These are phyloP conservation scores for Phalanger gymnotis DNA, from an alignment of 2,797 vertebrate genomes.

Conservation along the genomic window DNA sequence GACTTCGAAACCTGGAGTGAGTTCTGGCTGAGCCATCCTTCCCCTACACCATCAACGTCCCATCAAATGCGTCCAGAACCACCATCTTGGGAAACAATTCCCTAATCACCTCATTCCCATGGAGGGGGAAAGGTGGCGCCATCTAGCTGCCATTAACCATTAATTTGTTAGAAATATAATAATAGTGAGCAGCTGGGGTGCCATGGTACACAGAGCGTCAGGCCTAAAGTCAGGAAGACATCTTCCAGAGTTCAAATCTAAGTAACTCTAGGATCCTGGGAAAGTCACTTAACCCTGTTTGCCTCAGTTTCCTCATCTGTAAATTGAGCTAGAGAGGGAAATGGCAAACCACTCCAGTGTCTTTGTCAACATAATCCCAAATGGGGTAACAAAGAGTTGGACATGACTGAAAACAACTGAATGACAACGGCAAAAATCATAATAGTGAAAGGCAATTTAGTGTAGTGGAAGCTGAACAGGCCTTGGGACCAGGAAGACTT, in stretches of 20 bases:
- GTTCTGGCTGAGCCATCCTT: slow-evolving; percentile 52
- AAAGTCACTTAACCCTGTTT: not conserved
- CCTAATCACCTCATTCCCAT: not conserved
- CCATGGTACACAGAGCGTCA: not conserved
- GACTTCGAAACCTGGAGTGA: slow-evolving; percentile 87
- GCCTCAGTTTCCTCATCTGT: not conserved
- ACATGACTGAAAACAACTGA: not conserved
- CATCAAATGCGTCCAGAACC: not conserved
- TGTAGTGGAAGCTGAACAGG: not conserved
- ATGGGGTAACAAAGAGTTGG: not conserved
- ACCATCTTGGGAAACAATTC: not conserved
- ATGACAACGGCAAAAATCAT: not conserved
- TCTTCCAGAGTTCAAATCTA: not conserved
- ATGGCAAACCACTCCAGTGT: not conserved
- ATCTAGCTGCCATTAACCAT: not conserved
- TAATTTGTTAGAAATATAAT: not conserved
- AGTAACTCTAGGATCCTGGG: not conserved
- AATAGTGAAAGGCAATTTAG: not conserved
- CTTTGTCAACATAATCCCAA: not conserved
- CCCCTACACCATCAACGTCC: not conserved
- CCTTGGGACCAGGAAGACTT: not conserved
- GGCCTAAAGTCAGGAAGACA: not conserved
- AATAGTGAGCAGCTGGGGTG: not conserved
- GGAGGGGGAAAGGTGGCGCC: not conserved
- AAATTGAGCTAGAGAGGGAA: not conserved